Evolutionary conservation across 2,797 vertebrate species (phyloP), one percentile per base, ranked within the genome.

Genomic region (Xiphorhynchus erythropygius): DNA sequence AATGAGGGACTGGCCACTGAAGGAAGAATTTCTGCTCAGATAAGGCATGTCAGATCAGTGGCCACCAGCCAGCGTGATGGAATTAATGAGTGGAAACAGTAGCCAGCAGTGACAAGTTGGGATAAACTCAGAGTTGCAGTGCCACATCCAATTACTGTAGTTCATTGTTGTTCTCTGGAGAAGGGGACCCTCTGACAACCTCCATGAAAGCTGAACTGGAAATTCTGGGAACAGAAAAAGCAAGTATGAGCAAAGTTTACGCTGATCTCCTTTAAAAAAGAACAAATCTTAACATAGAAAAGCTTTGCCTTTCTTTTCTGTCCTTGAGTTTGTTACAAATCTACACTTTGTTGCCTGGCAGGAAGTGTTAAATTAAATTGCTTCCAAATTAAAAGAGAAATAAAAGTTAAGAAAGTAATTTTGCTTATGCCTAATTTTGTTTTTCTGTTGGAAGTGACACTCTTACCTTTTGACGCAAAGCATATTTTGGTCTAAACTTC

Each of bases 81-180:
- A 95, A 94, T 93, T 95, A 95, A 97, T 89, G 81, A 95, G 74
- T 77, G 67, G 93, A 97, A 95, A 41, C 77, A 64, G 88, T 89
- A 90, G 94, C 90, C 92, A 88, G 84, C 78, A 82, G 67, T 89
- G 88, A 93, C 84, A 84, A 89, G 74, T 77, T 74, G 78, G 92
- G 90, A 95, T 90, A 94, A 96, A 93, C 90, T 88, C 83, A 28
- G 77, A 92, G 84, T 28, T 59, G 59, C 52, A 56, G 52, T 90
- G 96, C 80, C 96, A 94, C 91, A 84, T 88, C 68, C 89, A 96
- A 94, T 96, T 96, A 94, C 47, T 90, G 3, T 28, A 46, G 76
- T 91, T 88, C 63, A 63, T 79, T 94, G 79, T 86, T 91, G 59
- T 50, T 93, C 85, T 37, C 70, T 79, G 80, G 80, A 84, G 93